These are phyloP conservation scores for Periophthalmus modestus DNA, from an alignment of 2,113 vertebrate genomes.

Conservation along the genomic window DNA sequence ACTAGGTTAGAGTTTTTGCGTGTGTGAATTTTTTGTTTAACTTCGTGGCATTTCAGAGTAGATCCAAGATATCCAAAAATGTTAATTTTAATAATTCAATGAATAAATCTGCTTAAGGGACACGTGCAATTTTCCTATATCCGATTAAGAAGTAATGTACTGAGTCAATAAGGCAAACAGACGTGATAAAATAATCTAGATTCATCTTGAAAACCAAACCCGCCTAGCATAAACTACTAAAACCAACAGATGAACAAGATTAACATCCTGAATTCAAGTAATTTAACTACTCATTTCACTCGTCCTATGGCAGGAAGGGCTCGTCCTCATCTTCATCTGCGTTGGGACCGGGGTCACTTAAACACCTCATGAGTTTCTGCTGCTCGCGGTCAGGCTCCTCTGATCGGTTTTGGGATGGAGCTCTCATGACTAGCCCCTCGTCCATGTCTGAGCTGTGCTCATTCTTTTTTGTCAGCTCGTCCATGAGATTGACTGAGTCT, in stretches of 20 bases:
- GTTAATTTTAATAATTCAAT: too few species aligned
- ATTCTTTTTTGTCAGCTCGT: constrained; percentile 75
- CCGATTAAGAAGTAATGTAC: too few species aligned
- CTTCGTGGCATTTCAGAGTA: too few species aligned
- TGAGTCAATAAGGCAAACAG: too few species aligned
- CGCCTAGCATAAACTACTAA: background rate
- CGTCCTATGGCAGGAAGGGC: constrained; percentile 83
- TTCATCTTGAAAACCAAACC: background rate
- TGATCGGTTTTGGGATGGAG: constrained; percentile 61
- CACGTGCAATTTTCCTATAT: background rate
- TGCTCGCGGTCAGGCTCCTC: constrained; percentile 77
- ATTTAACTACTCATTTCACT: background rate
- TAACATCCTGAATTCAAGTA: background rate
- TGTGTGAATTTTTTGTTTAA: too few species aligned
- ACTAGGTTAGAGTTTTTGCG: background rate
- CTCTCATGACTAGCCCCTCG: constrained; percentile 82
- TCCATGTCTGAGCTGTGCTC: constrained; percentile 68
- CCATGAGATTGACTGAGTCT: constrained; percentile 81
- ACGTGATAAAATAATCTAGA: background rate
- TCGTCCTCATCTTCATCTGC: constrained; percentile 87
- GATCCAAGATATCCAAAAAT: too few species aligned
- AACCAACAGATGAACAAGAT: background rate
- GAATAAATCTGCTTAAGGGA: too few species aligned
- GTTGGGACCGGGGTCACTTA: constrained; percentile 93
- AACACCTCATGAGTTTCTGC: constrained; percentile 88